Evolutionary conservation across 92 coral and sea anemone species (phyloP).

Genomic region (Zoanthus solanderi): DNA sequence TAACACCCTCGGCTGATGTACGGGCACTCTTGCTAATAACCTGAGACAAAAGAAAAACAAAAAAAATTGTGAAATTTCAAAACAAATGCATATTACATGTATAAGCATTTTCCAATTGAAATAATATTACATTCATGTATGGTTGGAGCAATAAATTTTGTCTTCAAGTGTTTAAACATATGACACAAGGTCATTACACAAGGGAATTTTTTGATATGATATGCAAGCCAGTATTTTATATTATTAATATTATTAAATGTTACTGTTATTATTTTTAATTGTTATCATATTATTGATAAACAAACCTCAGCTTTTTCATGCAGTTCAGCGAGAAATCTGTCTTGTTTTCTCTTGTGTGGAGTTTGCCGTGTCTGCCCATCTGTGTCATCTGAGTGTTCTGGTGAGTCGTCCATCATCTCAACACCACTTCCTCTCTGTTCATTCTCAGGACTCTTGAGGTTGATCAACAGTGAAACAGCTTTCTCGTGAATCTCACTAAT

Average conservation of each 20-base stretch:
- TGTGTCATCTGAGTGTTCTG: constrained; percentile 22
- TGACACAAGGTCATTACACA: too few relatives aligned
- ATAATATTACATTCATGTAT: neutral
- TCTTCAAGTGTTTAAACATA: neutral
- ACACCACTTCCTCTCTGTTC: constrained; percentile 31
- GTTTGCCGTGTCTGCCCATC: constrained; percentile 54
- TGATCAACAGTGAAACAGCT: constrained; percentile 52
- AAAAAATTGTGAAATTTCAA: neutral
- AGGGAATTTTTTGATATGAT: too few relatives aligned
- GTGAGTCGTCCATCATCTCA: constrained; percentile 29
- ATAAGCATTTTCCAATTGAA: neutral
- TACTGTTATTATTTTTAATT: neutral
- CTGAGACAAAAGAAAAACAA: constrained; percentile 34
- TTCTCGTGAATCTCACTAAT: constrained; percentile 58
- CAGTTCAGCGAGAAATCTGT: constrained; percentile 81
- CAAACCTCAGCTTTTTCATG: constrained; percentile 96
- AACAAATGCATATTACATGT: neutral
- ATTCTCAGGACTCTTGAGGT: constrained; percentile 52
- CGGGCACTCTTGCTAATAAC: constrained; percentile 97
- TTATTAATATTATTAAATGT: too few relatives aligned
- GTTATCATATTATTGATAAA: neutral
- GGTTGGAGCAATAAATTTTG: neutral
- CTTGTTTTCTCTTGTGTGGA: constrained; percentile 83
- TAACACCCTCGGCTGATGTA: constrained; percentile 80
- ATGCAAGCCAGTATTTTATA: too few relatives aligned